Evolutionary conservation across 2,797 vertebrate genomes (phyloP).

Genomic region (Sylvilagus floridanus): DNA sequence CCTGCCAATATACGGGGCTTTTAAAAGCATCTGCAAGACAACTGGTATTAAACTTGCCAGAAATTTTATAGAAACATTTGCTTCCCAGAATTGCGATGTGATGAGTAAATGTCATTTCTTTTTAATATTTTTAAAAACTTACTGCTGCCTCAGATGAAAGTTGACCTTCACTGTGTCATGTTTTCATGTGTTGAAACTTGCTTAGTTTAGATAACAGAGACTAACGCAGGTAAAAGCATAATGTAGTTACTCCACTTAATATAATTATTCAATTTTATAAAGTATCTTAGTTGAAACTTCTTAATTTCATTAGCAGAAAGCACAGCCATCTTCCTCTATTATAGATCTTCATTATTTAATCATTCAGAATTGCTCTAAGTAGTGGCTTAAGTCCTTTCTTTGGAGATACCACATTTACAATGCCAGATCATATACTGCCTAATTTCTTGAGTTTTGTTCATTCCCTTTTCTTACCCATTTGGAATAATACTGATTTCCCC

Average conservation of each 20-base stretch:
- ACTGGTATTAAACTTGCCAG: not conserved
- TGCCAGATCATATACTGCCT: not conserved
- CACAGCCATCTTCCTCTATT: not conserved
- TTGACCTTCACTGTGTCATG: not conserved
- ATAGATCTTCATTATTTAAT: slow-evolving; percentile 30
- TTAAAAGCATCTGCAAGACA: slow-evolving; percentile 5
- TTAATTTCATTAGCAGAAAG: slow-evolving; percentile 69
- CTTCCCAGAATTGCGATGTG: not conserved
- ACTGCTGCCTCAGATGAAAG: not conserved
- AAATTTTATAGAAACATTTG: slow-evolving; percentile 44
- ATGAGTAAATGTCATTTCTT: not conserved
- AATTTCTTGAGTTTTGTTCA: not conserved
- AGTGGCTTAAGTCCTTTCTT: not conserved
- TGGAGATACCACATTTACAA: not conserved
- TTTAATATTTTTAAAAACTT: slow-evolving; percentile 16
- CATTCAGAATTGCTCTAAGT: slow-evolving; percentile 19
- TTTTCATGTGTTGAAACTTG: slow-evolving; percentile 62
- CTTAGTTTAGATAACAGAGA: slow-evolving; percentile 51
- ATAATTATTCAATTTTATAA: slow-evolving; percentile 56
- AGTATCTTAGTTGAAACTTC: slow-evolving; percentile 65
- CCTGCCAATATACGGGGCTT: not conserved
- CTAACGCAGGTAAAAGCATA: slow-evolving; percentile 61
- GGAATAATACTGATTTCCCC: not conserved
- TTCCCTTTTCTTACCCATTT: not conserved
- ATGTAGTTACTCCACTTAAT: slow-evolving; percentile 66